These are phyloP conservation scores for Scatophagus argus DNA, from an alignment of 2,113 vertebrate genomes.

Conservation along the genomic window DNA sequence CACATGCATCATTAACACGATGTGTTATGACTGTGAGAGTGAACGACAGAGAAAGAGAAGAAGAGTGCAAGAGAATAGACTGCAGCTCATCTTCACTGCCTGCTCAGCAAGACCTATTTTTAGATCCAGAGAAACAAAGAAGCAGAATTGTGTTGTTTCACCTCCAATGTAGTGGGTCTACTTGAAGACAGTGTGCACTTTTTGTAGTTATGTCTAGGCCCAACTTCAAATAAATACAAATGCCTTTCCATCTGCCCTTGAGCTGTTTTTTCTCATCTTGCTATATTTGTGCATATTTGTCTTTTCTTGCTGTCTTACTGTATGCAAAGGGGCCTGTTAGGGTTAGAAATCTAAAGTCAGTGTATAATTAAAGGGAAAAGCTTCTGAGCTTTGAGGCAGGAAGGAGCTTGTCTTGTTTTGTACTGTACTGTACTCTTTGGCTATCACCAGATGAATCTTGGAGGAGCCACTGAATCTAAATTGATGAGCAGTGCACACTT, in stretches of 20 bases:
- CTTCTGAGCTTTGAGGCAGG: conserved; percentile 2
- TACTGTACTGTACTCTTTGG: neutral
- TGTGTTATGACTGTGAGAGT: conserved; percentile 1
- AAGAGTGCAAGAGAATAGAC: conserved; percentile 36
- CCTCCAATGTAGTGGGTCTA: conserved; percentile 56
- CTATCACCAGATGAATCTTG: neutral
- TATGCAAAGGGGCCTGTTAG: conserved; percentile 3
- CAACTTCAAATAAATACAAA: conserved; percentile 44
- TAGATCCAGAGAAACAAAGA: conserved; percentile 72
- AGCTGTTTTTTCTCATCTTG: conserved; percentile 21
- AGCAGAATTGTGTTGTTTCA: conserved; percentile 60
- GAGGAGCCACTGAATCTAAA: conserved; percentile 1
- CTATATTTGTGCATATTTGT: conserved; percentile 37
- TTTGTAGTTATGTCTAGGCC: conserved; percentile 60
- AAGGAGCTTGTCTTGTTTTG: conserved; percentile 20
- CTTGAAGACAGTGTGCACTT: conserved; percentile 48
- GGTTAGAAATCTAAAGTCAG: conserved; percentile 7
- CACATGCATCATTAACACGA: conserved; percentile 2
- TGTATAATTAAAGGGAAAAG: conserved; percentile 46
- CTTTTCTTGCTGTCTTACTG: conserved; percentile 18
- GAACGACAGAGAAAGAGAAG: conserved; percentile 23
- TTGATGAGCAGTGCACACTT: neutral
- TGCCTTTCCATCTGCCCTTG: conserved; percentile 27
- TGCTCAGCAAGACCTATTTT: conserved; percentile 79
- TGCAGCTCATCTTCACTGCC: conserved; percentile 60